A percentile compares a stretch with the other conserved stretches of the same genome.
Conservation (phyloP, 2,797 vertebrate species). For the Tinamus major region DNA sequence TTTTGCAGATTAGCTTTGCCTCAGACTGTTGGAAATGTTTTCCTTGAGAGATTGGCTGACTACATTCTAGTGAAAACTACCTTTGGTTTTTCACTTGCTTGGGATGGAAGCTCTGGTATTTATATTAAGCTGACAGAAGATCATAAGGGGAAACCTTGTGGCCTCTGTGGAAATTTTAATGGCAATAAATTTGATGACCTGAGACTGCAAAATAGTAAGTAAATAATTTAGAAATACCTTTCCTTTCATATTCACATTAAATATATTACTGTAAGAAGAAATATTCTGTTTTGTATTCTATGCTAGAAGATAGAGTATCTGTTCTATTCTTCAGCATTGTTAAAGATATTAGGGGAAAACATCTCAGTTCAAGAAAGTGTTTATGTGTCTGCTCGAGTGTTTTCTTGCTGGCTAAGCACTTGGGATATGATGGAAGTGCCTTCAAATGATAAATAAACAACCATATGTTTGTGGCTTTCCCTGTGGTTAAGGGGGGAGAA, state of each 20-base stretch:
- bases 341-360: background rate
- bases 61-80: slow-evolving; percentile 97
- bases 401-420: slow-evolving; percentile 6
- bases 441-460: slow-evolving; percentile 16
- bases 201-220: slow-evolving; percentile 89
- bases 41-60: slow-evolving; percentile 94
- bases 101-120: slow-evolving; percentile 95
- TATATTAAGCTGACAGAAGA: slow-evolving; percentile 96
- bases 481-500: background rate
- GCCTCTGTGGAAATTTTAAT: slow-evolving; percentile 97
- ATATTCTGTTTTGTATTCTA: background rate
- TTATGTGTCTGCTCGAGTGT: background rate
- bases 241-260: background rate
- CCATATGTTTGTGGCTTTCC: background rate
- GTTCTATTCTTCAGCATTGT: background rate
- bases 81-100: slow-evolving; percentile 97
- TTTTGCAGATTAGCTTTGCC: slow-evolving; percentile 89
- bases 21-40: slow-evolving; percentile 90
- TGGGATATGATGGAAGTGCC: background rate
- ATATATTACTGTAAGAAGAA: background rate
- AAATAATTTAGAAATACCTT: background rate
- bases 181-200: slow-evolving; percentile 92
- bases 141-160: slow-evolving; percentile 91
- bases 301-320: background rate
- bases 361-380: background rate